Conservation (phyloP, 2,113 vertebrate species). For the Dryoscopus gambensis region DNA sequence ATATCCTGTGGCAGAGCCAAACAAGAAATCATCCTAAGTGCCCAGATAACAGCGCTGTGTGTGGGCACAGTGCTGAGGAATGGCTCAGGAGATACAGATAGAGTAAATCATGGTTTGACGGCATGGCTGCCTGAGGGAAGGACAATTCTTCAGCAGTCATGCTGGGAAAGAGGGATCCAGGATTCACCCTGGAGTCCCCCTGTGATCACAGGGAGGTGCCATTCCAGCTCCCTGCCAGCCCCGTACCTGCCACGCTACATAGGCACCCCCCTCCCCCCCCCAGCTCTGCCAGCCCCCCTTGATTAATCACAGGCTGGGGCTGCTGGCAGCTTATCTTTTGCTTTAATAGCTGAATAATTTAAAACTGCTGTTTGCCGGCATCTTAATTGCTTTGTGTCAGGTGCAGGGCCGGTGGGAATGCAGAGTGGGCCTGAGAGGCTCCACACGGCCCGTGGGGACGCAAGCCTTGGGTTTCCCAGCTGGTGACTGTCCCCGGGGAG, state of each 20-base stretch:
- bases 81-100: neutral
- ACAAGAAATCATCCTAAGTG: neutral
- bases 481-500: neutral
- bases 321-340: conserved; percentile 73
- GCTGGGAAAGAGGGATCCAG: neutral
- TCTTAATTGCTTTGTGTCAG: conserved; percentile 77
- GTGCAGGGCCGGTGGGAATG: conserved; percentile 52
- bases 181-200: neutral
- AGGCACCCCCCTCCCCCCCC: fast-evolving
- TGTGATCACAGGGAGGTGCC: neutral
- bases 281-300: neutral
- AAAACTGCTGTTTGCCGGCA: conserved; percentile 53
- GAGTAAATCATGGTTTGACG: neutral
- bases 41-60: neutral
- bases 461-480: neutral
- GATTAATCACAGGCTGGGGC: conserved; percentile 73
- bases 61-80: neutral
- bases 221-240: too few species aligned
- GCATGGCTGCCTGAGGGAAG: neutral
- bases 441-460: fast-evolving
- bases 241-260: neutral
- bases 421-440: conserved; percentile 37
- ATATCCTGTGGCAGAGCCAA: neutral
- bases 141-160: neutral
- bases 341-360: conserved; percentile 80